These are phyloP conservation scores for Parazoanthus darwini DNA, from an alignment of 92 coral and sea anemone species.

Conservation along the genomic window DNA sequence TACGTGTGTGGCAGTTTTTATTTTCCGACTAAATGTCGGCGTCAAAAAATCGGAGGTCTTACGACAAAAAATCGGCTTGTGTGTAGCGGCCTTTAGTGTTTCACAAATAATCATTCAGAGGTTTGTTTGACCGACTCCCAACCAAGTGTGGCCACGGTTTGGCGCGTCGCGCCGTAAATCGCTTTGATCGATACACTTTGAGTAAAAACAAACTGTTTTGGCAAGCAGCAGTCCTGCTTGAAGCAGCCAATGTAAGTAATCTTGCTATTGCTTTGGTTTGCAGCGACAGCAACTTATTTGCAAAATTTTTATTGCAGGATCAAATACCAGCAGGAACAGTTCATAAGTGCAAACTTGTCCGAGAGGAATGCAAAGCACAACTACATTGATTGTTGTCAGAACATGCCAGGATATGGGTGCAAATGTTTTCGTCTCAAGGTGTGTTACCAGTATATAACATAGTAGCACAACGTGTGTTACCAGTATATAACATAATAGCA, in stretches of 20 bases:
- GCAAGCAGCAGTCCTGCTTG: neutral
- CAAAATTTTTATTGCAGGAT: constrained; percentile 49
- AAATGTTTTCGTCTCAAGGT: constrained; percentile 92
- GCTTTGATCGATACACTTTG: neutral
- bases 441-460: neutral
- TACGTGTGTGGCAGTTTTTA: too few species aligned
- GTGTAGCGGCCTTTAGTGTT: too few species aligned
- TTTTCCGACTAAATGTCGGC: too few species aligned
- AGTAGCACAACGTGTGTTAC: constrained; percentile 57
- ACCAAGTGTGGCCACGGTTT: too few species aligned
- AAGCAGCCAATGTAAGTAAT: too few species aligned
- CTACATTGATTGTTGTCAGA: constrained; percentile 92
- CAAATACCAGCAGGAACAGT: constrained; percentile 79
- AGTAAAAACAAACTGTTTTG: neutral
- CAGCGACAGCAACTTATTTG: too few species aligned
- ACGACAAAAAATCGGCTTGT: too few species aligned
- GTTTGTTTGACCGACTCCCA: too few species aligned
- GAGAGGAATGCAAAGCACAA: constrained; percentile 95
- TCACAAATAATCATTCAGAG: too few species aligned
- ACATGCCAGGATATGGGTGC: constrained; percentile 90
- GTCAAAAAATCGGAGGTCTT: too few species aligned
- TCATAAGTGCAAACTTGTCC: constrained; percentile 65
- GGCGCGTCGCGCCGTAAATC: neutral
- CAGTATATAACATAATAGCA: neutral
- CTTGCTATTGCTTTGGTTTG: too few species aligned